A percentile compares a stretch with the other conserved stretches of the same genome.
phyloP scores from a whole-genome alignment of 2,888 invertebrate species.

The Athalia rosae region DNA sequence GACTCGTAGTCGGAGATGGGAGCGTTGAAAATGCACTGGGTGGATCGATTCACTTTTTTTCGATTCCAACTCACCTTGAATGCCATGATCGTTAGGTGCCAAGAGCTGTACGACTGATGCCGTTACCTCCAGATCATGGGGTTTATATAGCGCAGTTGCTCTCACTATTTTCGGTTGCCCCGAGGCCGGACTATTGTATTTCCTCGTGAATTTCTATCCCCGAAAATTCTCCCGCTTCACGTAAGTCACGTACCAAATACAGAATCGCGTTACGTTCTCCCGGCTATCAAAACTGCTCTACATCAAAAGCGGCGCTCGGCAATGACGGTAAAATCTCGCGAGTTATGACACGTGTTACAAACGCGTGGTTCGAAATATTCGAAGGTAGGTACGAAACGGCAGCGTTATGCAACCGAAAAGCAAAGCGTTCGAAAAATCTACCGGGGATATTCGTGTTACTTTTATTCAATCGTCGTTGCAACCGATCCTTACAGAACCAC shows the following conservation, averaged over 20 bases:
- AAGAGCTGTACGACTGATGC: constrained; percentile 38
- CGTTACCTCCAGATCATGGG: constrained; percentile 12
- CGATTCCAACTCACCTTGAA: constrained; percentile 38
- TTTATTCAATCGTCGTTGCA: background rate
- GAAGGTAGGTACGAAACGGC: background rate
- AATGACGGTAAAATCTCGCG: constrained; percentile 5
- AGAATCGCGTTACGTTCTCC: constrained; percentile 13
- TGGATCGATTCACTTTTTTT: background rate
- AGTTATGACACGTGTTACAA: constrained; percentile 37
- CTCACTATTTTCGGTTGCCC: constrained; percentile 41
- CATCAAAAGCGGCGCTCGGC: constrained; percentile 9
- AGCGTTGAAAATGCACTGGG: no score
- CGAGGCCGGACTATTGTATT: constrained; percentile 32
- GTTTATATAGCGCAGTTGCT: constrained; percentile 42
- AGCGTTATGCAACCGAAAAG: constrained; percentile 28
- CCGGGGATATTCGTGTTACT: background rate
- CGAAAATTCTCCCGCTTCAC: constrained; percentile 20
- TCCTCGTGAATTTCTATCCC: constrained; percentile 34
- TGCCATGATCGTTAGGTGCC: constrained; percentile 40
- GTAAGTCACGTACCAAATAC: background rate
- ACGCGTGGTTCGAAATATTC: background rate
- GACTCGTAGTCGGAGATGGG: no score
- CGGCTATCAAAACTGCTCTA: constrained; percentile 27
- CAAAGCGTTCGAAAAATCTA: background rate
- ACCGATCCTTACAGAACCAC: no score